These are phyloP conservation scores for Cinclus cinclus DNA, from an alignment of 2,113 vertebrate genomes.

Conservation along the genomic window DNA sequence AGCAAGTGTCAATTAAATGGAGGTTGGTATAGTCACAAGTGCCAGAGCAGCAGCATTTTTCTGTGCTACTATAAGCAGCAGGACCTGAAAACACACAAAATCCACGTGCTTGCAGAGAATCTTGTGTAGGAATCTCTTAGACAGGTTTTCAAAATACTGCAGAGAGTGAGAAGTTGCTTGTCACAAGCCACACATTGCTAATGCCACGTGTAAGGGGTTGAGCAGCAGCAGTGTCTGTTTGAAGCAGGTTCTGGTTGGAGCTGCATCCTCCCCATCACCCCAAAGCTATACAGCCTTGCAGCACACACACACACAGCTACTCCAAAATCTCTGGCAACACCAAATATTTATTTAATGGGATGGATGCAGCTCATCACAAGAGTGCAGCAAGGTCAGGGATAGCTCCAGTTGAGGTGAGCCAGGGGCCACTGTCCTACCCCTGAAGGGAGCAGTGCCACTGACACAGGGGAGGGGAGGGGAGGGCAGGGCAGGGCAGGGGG, in stretches of 20 bases:
- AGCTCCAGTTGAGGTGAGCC: rapidly evolving
- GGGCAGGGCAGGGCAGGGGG: neutral
- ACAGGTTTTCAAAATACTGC: neutral
- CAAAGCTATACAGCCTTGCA: neutral
- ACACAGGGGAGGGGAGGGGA: neutral
- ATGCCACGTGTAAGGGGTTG: neutral
- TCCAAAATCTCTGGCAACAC: neutral
- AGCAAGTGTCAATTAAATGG: neutral
- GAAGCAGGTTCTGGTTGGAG: neutral
- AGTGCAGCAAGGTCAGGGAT: neutral
- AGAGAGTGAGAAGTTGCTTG: neutral
- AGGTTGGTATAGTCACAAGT: neutral
- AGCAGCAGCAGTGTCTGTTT: neutral
- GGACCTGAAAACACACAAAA: neutral
- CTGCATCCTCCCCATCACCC: neutral
- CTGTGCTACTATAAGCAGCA: neutral
- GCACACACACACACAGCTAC: neutral
- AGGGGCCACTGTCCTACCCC: neutral
- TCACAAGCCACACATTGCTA: neutral
- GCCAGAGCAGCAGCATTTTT: neutral
- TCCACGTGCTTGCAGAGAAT: neutral
- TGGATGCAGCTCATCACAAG: neutral
- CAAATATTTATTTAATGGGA: neutral
- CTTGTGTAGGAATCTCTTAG: neutral
- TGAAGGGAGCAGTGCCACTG: neutral